Conservation (phyloP, 92 coral and sea anemone genomes). For the Diadumene lineata region DNA sequence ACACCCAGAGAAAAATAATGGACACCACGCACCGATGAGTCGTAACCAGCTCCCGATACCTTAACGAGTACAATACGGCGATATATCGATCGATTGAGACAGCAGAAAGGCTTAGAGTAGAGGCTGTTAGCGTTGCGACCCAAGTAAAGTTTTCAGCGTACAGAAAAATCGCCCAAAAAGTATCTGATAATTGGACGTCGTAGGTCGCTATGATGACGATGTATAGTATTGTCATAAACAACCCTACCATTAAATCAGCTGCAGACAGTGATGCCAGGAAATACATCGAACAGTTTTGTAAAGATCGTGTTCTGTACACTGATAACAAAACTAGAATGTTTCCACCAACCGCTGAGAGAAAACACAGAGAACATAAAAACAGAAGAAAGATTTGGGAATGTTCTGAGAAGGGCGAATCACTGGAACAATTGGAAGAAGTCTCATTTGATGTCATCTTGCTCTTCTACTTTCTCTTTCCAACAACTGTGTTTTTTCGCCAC, state of each 20-base stretch:
- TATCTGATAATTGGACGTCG: background rate
- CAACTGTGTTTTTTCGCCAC: background rate
- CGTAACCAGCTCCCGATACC: constrained; percentile 45
- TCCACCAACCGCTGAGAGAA: constrained; percentile 44
- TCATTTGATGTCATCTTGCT: background rate
- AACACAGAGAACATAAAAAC: constrained; percentile 14
- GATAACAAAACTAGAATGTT: constrained; percentile 43
- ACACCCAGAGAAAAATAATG: constrained; percentile 36
- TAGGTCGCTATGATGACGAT: constrained; percentile 5
- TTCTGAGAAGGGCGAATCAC: background rate
- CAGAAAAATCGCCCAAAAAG: too few species aligned
- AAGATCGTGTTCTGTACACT: constrained; percentile 27
- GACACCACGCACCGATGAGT: constrained; percentile 47
- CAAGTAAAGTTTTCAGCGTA: constrained; percentile 53
- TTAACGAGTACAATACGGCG: constrained; percentile 41
- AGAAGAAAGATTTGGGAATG: background rate
- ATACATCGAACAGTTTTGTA: constrained; percentile 25
- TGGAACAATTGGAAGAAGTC: background rate
- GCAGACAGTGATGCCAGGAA: constrained; percentile 45
- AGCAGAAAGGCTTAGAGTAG: constrained; percentile 56
- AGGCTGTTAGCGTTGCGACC: constrained; percentile 57
- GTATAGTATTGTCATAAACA: constrained; percentile 50
- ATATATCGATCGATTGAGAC: constrained; percentile 59
- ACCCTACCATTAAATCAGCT: constrained; percentile 53
- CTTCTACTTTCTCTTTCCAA: background rate